phyloP scores from a whole-genome alignment of 2,888 invertebrate species.

The Athalia cordata region DNA sequence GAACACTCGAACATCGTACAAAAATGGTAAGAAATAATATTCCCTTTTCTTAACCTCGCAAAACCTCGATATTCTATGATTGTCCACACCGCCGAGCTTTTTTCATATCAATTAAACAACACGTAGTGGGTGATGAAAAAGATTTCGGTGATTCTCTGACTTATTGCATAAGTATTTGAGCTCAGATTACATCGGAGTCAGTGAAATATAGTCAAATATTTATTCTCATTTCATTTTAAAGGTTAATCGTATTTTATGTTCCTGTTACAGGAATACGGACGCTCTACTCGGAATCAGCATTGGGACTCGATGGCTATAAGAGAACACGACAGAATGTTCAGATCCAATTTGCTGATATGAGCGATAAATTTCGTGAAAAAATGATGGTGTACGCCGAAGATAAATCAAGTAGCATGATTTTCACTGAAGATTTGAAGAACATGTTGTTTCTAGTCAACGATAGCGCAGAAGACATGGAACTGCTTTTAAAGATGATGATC shows the following conservation, averaged over 20 bases:
- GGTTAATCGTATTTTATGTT: conserved; percentile 1
- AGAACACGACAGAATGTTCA: conserved; percentile 75
- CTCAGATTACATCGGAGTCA: too few relatives aligned
- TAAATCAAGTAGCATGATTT: conserved; percentile 79
- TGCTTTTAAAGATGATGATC: conserved; percentile 82
- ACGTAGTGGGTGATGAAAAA: too few relatives aligned
- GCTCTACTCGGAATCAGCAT: conserved; percentile 76
- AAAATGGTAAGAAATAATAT: conserved; percentile 56
- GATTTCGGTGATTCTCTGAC: too few relatives aligned
- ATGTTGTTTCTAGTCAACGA: conserved; percentile 83
- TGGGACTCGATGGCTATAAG: conserved; percentile 80
- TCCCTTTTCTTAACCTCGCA: conserved; percentile 53
- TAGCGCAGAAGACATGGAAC: conserved; percentile 77
- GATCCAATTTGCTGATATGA: conserved; percentile 78
- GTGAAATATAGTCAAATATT: background rate
- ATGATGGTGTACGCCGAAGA: conserved; percentile 80
- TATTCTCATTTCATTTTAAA: background rate
- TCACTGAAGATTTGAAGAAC: conserved; percentile 90
- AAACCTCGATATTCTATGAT: background rate
- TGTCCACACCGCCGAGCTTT: too few relatives aligned
- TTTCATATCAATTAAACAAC: too few relatives aligned
- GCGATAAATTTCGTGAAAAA: conserved; percentile 81
- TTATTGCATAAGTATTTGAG: too few relatives aligned
- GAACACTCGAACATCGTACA: conserved; percentile 50
- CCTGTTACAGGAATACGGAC: conserved; percentile 64